phyloP scores from a whole-genome alignment of 2,113 vertebrate species.

The Ranitomeya variabilis region DNA sequence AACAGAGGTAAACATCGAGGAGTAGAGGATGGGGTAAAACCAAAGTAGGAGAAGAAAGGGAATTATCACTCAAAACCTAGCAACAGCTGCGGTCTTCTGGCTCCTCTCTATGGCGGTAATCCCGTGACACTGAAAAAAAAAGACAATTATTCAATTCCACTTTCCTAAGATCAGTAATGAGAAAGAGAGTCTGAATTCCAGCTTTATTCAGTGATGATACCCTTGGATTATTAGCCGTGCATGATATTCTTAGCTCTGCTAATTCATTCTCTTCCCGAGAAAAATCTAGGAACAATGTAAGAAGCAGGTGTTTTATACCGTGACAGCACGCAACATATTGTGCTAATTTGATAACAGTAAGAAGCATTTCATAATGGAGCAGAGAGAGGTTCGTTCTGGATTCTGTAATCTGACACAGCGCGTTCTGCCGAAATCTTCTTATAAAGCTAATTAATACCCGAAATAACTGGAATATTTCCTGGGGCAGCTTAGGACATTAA shows the following conservation, averaged over 20 bases:
- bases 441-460: conserved; percentile 33
- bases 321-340: neutral
- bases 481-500: conserved; percentile 26
- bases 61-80: no score
- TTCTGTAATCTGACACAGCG: conserved; percentile 5
- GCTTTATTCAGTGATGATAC: no score
- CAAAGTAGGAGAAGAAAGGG: no score
- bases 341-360: neutral
- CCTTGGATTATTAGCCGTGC: neutral
- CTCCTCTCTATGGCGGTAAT: no score
- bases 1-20: no score
- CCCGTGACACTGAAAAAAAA: no score
- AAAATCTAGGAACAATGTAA: neutral
- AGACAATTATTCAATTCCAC: no score
- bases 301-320: neutral
- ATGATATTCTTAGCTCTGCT: neutral
- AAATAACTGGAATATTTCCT: conserved; percentile 48
- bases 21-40: no score
- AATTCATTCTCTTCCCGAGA: neutral
- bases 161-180: no score
- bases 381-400: neutral
- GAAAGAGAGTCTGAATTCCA: no score
- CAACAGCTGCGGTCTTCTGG: no score
- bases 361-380: neutral
- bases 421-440: conserved; percentile 32